Evolutionary conservation across 35 echinoderm and acorn worm genomes (phyloP).

Genomic region (Apostichopus californicus): DNA sequence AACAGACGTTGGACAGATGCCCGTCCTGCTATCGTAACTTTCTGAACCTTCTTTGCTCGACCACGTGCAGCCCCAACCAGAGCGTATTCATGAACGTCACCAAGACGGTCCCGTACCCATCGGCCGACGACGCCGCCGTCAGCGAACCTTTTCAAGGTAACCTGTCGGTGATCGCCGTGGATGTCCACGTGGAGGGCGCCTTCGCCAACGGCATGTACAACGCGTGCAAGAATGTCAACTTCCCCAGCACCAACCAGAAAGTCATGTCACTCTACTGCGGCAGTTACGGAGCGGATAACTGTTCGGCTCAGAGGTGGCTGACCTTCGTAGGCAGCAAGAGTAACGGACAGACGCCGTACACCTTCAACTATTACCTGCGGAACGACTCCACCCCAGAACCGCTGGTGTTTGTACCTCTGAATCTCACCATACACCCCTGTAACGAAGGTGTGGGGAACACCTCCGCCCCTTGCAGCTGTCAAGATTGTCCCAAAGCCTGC

Average conservation of each 20-base stretch:
- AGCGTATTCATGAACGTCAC: slow-evolving; percentile 79
- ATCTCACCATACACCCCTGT: slow-evolving; percentile 71
- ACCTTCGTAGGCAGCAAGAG: slow-evolving; percentile 76
- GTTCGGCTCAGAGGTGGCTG: slow-evolving; percentile 76
- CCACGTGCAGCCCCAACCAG: slow-evolving; percentile 79
- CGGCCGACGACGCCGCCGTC: background rate
- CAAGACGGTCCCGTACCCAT: background rate
- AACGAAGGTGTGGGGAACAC: slow-evolving; percentile 57
- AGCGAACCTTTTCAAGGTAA: background rate
- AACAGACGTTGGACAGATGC: slow-evolving; percentile 76
- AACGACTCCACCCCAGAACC: slow-evolving; percentile 11
- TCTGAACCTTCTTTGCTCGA: slow-evolving; percentile 68
- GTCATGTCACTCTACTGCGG: slow-evolving; percentile 85
- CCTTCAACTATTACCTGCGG: slow-evolving; percentile 66
- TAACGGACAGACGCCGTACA: slow-evolving; percentile 88
- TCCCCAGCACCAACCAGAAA: slow-evolving; percentile 81
- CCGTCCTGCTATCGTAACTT: slow-evolving; percentile 94
- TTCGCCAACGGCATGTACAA: slow-evolving; percentile 88
- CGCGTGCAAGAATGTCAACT: slow-evolving; percentile 84
- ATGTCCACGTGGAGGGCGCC: slow-evolving; percentile 61
- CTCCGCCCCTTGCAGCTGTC: slow-evolving; percentile 84
- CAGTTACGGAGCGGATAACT: slow-evolving; percentile 71
- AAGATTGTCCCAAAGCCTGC: slow-evolving; percentile 85
- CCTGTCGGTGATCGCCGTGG: slow-evolving; percentile 53
- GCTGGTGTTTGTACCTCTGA: slow-evolving; percentile 51